phyloP scores from a whole-genome alignment of 2,113 vertebrate species.

The Crypturellus undulatus region DNA sequence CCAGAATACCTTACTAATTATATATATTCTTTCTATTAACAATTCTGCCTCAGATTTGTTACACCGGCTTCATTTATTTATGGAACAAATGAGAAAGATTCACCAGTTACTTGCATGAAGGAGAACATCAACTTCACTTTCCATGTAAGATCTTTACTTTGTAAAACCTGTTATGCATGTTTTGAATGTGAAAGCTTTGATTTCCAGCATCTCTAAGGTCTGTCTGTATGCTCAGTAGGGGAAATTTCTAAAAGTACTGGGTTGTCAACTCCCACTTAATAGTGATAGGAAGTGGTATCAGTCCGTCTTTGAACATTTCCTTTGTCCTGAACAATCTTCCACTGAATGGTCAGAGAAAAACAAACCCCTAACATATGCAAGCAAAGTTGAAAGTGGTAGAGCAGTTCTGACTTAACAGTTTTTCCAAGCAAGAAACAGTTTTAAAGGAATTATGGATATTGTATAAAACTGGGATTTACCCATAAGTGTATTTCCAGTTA shows the following conservation, averaged over 20 bases:
- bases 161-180: not conserved
- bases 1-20: not conserved
- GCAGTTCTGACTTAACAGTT: not conserved
- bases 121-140: slow-evolving; percentile 93
- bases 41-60: slow-evolving; percentile 80
- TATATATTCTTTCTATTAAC: not conserved
- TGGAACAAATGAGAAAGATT: slow-evolving; percentile 78
- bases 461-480: not conserved
- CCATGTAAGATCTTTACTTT: slow-evolving; percentile 80
- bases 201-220: not conserved
- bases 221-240: not conserved
- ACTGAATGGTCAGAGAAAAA: not conserved
- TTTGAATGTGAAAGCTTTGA: not conserved
- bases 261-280: not conserved
- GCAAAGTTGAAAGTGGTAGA: not conserved
- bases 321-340: not conserved
- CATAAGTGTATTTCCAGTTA: not conserved
- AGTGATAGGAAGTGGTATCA: not conserved
- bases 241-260: not conserved
- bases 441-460: not conserved
- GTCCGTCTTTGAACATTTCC: not conserved
- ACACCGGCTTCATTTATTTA: slow-evolving; percentile 88
- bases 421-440: not conserved
- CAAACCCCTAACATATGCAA: not conserved
- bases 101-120: slow-evolving; percentile 76